Conservation (phyloP, 2,888 invertebrate genomes). For the Drosophila fulvimacula region DNA sequence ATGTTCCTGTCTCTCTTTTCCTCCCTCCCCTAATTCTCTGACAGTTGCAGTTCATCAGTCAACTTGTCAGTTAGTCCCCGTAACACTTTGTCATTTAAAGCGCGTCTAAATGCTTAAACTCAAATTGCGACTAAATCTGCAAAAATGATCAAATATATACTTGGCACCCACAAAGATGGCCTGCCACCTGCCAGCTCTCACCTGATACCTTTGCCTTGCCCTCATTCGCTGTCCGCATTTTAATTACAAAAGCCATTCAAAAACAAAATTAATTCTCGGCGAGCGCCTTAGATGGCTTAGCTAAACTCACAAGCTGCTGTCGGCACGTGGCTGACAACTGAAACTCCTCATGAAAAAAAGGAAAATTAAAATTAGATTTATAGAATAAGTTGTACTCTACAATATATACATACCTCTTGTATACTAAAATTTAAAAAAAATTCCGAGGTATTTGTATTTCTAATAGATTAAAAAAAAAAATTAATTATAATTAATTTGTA, state of each 20-base stretch:
- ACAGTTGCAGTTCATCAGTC: constrained; percentile 66
- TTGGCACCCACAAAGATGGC: background rate
- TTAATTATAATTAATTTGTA: too few relatives aligned
- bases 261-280: constrained; percentile 64
- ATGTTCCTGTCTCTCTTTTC: constrained; percentile 5
- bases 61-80: constrained; percentile 17
- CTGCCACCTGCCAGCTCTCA: background rate
- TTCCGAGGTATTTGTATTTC: too few relatives aligned
- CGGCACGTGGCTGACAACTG: constrained; percentile 64
- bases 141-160: constrained; percentile 15
- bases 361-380: background rate
- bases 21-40: background rate
- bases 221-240: constrained; percentile 53
- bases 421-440: too few relatives aligned
- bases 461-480: background rate
- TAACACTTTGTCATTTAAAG: constrained; percentile 53
- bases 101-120: constrained; percentile 30
- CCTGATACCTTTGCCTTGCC: constrained; percentile 8
- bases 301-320: constrained; percentile 50
- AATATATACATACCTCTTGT: background rate
- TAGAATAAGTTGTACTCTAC: constrained; percentile 29
- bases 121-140: constrained; percentile 34
- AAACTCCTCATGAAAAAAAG: constrained; percentile 17
- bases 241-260: constrained; percentile 71
- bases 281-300: constrained; percentile 35